A percentile compares a stretch with the other conserved stretches of the same genome.
These are phyloP conservation scores for Didymodactylos carnosus DNA, from an alignment of 2,888 invertebrate genomes.

Conservation along the genomic window DNA sequence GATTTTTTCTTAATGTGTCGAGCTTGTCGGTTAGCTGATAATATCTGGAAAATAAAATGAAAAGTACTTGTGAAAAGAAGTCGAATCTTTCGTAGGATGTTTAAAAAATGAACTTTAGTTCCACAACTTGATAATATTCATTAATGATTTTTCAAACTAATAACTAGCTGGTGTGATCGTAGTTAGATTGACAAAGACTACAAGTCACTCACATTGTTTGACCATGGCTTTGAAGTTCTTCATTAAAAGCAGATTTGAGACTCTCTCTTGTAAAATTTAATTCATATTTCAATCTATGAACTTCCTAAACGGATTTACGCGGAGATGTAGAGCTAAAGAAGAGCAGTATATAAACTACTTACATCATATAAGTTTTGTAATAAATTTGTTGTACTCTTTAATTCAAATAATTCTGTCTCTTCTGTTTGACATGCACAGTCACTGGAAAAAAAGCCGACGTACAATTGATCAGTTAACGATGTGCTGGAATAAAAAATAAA, in stretches of 20 bases:
- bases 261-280: neutral
- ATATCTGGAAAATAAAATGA: neutral
- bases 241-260: neutral
- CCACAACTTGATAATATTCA: no score
- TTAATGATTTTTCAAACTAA: no score
- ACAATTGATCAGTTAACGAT: neutral
- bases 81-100: no score
- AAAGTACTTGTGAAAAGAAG: neutral
- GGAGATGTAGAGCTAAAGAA: neutral
- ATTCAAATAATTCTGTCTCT: neutral
- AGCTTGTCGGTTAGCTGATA: neutral
- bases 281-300: neutral
- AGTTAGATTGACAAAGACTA: no score
- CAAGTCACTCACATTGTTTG: neutral
- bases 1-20: neutral
- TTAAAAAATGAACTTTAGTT: no score
- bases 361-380: neutral
- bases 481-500: no score
- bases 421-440: neutral
- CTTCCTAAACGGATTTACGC: neutral
- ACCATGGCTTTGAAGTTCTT: neutral
- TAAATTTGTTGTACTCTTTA: neutral
- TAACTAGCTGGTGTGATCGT: no score
- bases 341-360: neutral
- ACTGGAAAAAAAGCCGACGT: neutral